Conservation (phyloP, 2,888 invertebrate species). For the Lycaena phlaeas region DNA sequence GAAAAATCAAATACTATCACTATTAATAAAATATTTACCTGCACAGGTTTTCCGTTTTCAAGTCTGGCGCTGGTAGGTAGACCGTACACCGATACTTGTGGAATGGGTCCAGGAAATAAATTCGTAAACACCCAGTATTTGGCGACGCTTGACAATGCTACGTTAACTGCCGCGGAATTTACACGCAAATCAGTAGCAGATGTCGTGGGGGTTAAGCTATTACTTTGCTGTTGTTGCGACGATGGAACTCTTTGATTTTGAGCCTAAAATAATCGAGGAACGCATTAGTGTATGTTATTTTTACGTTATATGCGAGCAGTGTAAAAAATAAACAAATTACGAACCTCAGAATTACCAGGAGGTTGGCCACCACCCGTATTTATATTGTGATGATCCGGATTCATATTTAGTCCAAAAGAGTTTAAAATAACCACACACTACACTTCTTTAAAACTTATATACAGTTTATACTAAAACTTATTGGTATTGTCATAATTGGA, state of each 20-base stretch:
- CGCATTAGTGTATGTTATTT: conserved; percentile 26
- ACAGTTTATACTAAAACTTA: conserved; percentile 55
- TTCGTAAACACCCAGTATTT: conserved; percentile 90
- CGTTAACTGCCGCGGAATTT: conserved; percentile 77
- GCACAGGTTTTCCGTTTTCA: conserved; percentile 75
- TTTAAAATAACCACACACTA: conserved; percentile 30
- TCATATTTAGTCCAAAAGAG: conserved; percentile 53
- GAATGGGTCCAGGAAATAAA: conserved; percentile 82
- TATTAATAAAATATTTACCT: conserved; percentile 45
- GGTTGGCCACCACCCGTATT: conserved; percentile 75
- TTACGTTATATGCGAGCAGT: conserved; percentile 11
- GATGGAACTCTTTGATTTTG: conserved; percentile 54
- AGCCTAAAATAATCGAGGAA: conserved; percentile 38
- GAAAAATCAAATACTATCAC: no score
- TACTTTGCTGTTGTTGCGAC: conserved; percentile 39
- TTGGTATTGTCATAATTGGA: conserved; percentile 72
- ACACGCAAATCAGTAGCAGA: conserved; percentile 76
- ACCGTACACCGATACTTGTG: conserved; percentile 82
- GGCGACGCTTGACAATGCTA: conserved; percentile 82
- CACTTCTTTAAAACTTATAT: conserved; percentile 49
- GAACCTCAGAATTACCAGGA: conserved; percentile 71
- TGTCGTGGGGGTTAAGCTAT: conserved; percentile 61
- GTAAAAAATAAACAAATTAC: conserved; percentile 26
- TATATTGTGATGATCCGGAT: conserved; percentile 67
- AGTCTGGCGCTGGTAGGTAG: conserved; percentile 74